Percentiles rank a stretch among this genome's conserved stretches.
These are phyloP conservation scores for Macquaria ambigua DNA, from an alignment of 2,113 vertebrate genomes.

Conservation along the genomic window DNA sequence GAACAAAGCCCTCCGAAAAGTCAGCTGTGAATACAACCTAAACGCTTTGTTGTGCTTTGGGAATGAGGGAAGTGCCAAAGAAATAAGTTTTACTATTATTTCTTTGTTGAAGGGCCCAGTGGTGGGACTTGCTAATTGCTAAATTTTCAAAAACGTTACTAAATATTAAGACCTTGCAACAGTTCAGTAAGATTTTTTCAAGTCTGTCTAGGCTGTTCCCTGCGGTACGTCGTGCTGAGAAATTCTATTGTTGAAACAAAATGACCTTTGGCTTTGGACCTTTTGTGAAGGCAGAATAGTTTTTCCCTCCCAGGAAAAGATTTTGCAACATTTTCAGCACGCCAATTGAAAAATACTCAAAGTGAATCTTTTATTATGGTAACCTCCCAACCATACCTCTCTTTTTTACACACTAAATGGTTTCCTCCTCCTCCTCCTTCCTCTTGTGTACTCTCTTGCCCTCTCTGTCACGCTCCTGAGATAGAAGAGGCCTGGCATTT, in stretches of 20 bases:
- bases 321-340: neutral
- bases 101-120: slow-evolving; percentile 33
- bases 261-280: slow-evolving; percentile 9
- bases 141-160: slow-evolving; percentile 14
- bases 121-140: slow-evolving; percentile 48
- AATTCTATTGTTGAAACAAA: slow-evolving; percentile 13
- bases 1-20: slow-evolving; percentile 38
- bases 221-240: neutral
- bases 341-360: neutral
- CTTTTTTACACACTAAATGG: neutral
- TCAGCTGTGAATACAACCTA: slow-evolving; percentile 24
- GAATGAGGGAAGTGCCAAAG: slow-evolving; percentile 16
- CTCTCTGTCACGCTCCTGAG: neutral
- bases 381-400: neutral
- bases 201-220: neutral
- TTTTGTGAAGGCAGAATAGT: neutral
- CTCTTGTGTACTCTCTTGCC: neutral
- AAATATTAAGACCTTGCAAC: slow-evolving; percentile 22
- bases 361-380: slow-evolving; percentile 9
- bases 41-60: slow-evolving; percentile 31
- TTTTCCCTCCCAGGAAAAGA: neutral
- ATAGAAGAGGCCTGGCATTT: neutral
- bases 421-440: neutral
- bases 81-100: slow-evolving; percentile 14
- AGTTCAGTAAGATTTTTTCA: neutral